phyloP scores from a whole-genome alignment of 2,888 invertebrate genomes.

The Drosophila lacicola region DNA sequence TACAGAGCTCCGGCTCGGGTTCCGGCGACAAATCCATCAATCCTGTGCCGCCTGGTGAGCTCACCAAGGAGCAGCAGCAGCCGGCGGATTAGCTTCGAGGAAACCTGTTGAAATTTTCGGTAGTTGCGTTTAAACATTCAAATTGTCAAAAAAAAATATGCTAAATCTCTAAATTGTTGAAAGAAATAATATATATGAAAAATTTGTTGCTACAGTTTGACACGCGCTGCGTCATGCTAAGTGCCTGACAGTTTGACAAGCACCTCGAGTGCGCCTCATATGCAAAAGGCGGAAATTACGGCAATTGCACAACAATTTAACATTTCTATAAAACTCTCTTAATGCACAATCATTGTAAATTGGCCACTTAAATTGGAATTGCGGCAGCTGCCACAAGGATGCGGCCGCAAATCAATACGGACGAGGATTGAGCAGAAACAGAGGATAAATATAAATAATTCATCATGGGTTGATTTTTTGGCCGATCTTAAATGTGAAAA shows the following conservation, averaged over 20 bases:
- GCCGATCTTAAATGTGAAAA: too few relatives aligned
- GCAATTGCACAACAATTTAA: slow-evolving; percentile 16
- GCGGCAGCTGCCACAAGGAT: slow-evolving; percentile 5
- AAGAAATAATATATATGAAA: neutral
- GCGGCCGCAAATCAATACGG: slow-evolving; percentile 31
- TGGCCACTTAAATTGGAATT: slow-evolving; percentile 25
- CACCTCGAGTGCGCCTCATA: neutral
- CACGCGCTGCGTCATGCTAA: slow-evolving; percentile 10
- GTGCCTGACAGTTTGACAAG: slow-evolving; percentile 5
- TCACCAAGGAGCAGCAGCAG: slow-evolving; percentile 39
- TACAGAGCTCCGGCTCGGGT: slow-evolving; percentile 57
- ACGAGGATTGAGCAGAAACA: too few relatives aligned
- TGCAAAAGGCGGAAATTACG: slow-evolving; percentile 17
- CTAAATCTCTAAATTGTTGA: slow-evolving; percentile 27
- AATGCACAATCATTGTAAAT: slow-evolving; percentile 42
- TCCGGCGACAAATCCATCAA: slow-evolving; percentile 56
- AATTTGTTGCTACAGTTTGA: neutral
- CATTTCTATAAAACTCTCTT: slow-evolving; percentile 21
- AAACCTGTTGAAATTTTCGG: slow-evolving; percentile 18
- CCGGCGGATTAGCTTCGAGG: slow-evolving; percentile 25
- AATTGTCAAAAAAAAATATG: slow-evolving; percentile 14
- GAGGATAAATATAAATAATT: too few relatives aligned
- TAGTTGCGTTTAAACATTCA: slow-evolving; percentile 36
- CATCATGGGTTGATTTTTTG: neutral
- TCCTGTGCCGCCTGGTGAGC: slow-evolving; percentile 10